Base-by-base conservation (phyloP, 2,797 vertebrate species). In the Huso huso region DNA sequence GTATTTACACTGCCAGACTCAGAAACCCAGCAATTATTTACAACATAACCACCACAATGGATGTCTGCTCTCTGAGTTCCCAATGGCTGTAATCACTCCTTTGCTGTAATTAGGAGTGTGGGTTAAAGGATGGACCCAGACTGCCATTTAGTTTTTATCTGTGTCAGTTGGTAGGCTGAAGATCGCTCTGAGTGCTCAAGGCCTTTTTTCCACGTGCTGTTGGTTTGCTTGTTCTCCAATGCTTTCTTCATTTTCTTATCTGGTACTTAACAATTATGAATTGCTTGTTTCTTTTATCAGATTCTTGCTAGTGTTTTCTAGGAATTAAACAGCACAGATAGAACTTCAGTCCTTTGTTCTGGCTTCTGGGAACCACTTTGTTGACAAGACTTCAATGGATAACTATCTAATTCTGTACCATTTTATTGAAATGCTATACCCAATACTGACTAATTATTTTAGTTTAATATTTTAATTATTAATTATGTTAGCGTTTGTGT, bases 401-500 rank as follows among this genome's bases (percentile, higher is more conserved):
- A 6, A 7, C 6, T n/a, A 10, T 13, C 12, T 58, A n/a, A 11
- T 58, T n/a, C 55, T n/a, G 55, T n/a, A 58, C 12, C 12, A 11
- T 58, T 13, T 11, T 5, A 37, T 37, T 37, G 37, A 4, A 37
- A 5, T 37, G 4, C 37, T 37, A 37, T 37, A 37, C 37, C 37
- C 3, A 37, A 37, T 37, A 37, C 37, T 37, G 37, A 37, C 37
- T 37, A 37, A 37, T 37, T 37, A 37, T 37, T 37, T 37, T 37
- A 37, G 37, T 37, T 37, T n/a, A n/a, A 48, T 61, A 50, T 50
- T 23, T 69, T 51, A 18, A 51, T 63, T 60, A 65, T 18, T 1
- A 13, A 52, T 37, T 67, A 61, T 71, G 11, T 59, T 52, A n/a
- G 63, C 49, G n/a, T 7, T 13, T 10, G 12, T 61, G 12, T 51